A percentile compares a stretch with the other conserved stretches of the same genome.
Conservation (phyloP, 2,888 invertebrate genomes). For the Caenorhabditis macrosperma region DNA sequence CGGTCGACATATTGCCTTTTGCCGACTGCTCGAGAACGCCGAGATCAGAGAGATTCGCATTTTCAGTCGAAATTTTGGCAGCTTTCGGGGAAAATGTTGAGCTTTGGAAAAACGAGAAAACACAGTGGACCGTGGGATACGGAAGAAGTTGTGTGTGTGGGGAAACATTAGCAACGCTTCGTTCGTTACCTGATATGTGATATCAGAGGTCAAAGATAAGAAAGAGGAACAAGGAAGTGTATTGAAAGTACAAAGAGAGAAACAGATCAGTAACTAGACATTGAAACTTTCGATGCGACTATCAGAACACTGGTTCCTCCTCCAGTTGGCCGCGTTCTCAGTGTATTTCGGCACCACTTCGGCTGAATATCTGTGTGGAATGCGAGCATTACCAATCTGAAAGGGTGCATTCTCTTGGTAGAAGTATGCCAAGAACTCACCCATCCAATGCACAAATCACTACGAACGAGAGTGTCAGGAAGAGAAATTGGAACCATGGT, state of each 20-base stretch:
- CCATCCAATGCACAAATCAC: constrained; percentile 43
- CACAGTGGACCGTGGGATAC: too few species aligned
- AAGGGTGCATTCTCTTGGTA: neutral
- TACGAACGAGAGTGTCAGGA: constrained; percentile 31
- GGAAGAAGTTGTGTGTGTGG: too few species aligned
- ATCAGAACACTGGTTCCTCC: neutral
- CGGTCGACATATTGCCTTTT: neutral
- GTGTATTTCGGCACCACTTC: neutral
- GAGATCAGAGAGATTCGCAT: too few species aligned
- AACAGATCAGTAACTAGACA: too few species aligned
- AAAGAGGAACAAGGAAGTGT: too few species aligned
- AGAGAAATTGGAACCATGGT: constrained; percentile 37
- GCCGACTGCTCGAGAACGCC: constrained; percentile 23
- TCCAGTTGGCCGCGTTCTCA: neutral
- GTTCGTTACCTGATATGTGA: too few species aligned
- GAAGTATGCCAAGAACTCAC: neutral
- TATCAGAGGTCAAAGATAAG: too few species aligned
- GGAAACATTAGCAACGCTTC: too few species aligned
- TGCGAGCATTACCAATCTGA: constrained; percentile 28
- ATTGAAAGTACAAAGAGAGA: too few species aligned
- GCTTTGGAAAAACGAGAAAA: too few species aligned
- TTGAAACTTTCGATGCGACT: neutral
- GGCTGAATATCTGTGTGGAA: constrained; percentile 16
- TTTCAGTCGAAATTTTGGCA: constrained; percentile 19
- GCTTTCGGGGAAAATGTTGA: neutral